These are phyloP conservation scores for Melieria crassipennis DNA, from an alignment of 2,888 invertebrate genomes.

Conservation along the genomic window DNA sequence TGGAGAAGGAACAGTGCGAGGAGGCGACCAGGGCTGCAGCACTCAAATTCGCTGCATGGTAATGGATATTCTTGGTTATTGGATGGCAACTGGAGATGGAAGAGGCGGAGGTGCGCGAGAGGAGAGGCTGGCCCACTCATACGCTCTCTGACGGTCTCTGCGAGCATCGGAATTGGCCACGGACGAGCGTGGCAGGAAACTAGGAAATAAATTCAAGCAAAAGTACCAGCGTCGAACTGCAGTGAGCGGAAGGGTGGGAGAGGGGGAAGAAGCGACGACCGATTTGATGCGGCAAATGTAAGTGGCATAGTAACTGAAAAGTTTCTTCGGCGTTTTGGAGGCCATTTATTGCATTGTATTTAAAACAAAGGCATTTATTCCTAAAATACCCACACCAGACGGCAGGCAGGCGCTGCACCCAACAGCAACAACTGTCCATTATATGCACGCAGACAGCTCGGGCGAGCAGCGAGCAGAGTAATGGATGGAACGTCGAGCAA, in stretches of 20 bases:
- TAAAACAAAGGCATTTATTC: constrained; percentile 27
- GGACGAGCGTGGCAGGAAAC: background rate
- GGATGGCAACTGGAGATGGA: too few species aligned
- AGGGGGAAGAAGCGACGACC: background rate
- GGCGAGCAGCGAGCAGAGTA: too few species aligned
- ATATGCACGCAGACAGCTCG: too few species aligned
- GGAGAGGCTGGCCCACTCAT: too few species aligned
- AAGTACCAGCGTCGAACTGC: background rate
- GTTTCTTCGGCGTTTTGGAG: constrained; percentile 23
- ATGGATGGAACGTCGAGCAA: too few species aligned
- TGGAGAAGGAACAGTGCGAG: too few species aligned
- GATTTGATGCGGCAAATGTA: background rate
- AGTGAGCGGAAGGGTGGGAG: background rate
- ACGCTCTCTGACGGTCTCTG: background rate
- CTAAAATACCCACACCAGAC: constrained; percentile 19
- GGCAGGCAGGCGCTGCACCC: background rate
- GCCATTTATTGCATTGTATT: constrained; percentile 30
- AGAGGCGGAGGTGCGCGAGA: too few species aligned
- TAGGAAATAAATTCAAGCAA: constrained; percentile 5
- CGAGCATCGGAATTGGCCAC: background rate
- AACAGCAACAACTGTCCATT: constrained; percentile 10
- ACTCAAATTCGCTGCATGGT: too few species aligned
- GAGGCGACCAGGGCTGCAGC: too few species aligned
- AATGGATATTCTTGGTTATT: background rate
- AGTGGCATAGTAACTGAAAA: constrained; percentile 23